phyloP scores from a whole-genome alignment of 2,113 vertebrate species.

The Rhadina sibilatrix region DNA sequence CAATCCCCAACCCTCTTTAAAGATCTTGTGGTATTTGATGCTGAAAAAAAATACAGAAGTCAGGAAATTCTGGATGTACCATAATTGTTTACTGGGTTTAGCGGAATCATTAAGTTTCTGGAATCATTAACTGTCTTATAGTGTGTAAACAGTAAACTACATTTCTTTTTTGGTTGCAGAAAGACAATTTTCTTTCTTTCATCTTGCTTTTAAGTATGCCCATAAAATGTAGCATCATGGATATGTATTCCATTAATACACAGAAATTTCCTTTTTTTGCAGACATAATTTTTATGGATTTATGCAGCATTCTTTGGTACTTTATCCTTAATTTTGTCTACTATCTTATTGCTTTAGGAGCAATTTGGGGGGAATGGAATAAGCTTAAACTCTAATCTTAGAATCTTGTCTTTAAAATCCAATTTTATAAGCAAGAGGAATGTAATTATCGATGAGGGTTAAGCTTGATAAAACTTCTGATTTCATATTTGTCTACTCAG shows the following conservation, averaged over 20 bases:
- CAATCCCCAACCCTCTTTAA: background rate
- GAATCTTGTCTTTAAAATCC: background rate
- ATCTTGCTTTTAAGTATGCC: background rate
- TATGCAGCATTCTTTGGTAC: background rate
- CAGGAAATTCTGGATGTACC: background rate
- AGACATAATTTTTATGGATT: background rate
- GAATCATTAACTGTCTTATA: background rate
- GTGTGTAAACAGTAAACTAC: background rate
- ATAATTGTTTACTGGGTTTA: background rate
- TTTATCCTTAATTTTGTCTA: background rate
- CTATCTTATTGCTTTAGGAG: background rate
- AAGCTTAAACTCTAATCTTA: background rate
- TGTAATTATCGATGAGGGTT: background rate
- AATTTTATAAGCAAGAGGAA: background rate
- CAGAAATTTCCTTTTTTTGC: background rate
- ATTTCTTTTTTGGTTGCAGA: background rate
- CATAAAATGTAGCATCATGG: background rate
- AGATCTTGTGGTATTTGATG: background rate
- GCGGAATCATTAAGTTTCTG: background rate
- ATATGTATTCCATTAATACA: background rate
- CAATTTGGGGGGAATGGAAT: background rate
- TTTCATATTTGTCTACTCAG: background rate
- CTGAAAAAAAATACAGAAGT: background rate
- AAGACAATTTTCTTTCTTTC: background rate
- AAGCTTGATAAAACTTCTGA: background rate